Base-by-base conservation (phyloP, 2,113 vertebrate species). In the Dicerorhinus sumatrensis region DNA sequence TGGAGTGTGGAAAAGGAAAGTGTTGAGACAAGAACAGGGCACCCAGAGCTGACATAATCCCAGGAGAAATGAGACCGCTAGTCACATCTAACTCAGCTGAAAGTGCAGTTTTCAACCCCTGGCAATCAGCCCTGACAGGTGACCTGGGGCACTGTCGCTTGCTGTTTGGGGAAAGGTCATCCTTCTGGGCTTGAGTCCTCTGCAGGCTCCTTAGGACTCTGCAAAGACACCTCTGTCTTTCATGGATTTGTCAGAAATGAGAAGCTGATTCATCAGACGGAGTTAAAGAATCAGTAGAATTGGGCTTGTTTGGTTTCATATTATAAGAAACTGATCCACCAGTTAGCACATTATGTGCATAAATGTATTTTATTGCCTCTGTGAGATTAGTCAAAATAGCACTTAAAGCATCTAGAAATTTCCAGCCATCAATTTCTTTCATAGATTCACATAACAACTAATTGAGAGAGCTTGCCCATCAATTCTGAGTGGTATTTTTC, bases 401-500 rank as follows among this genome's bases (percentile, higher is more conserved):
- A 63, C 51, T 95, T 80, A 79, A 73, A 65, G 42, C 92, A 76
- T 84, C 42, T 80, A 80, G 31, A 85, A 88, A 67, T 2, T 39
- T n/a, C 29, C 69, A 89, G 23, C 13, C 11, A 51, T 96, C 10
- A 84, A 58, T 13, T 62, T 72, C 20, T 67, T 89, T 67, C 27
- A 29, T 11, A 72, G 85, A 67, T 25, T 96, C 56, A 23, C 25
- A 8, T 69, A 58, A 46, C 29, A 89, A 31, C 36, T 90, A 75
- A 93, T 13, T 72, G 56, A 67, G 92, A 80, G 29, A 65, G 23
- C n/a, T 65, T 80, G 48, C 51, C 65, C 36, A 25, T 84, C 48
- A 65, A 79, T 81, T 96, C 93, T 84, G 18, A 79, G 72, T 31
- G 14, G 16, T 73, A 58, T 82, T 89, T 89, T 72, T 58, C 76